Conservation (phyloP, 2,797 vertebrate species). For the Falco berigora region DNA sequence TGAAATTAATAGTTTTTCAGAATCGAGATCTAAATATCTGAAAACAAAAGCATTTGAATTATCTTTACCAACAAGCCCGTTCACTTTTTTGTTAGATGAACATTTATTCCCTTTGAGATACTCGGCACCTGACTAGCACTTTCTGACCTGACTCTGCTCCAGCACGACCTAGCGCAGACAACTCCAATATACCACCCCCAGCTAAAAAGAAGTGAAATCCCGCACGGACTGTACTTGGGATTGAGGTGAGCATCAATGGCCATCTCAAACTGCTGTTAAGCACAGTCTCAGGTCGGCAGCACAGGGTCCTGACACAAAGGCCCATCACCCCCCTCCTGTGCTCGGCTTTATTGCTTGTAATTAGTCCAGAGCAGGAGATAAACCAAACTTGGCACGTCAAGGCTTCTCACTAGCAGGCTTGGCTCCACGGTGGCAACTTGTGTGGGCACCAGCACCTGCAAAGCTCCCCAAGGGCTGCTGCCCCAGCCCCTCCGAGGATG, state of each 20-base stretch:
- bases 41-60: background rate
- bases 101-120: background rate
- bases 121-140: background rate
- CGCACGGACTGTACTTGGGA: background rate
- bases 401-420: background rate
- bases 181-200: background rate
- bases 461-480: background rate
- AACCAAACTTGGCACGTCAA: background rate
- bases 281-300: background rate
- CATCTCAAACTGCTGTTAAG: background rate
- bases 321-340: background rate
- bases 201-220: background rate
- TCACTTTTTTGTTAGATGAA: background rate
- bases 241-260: background rate
- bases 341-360: background rate
- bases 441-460: constrained; percentile 9
- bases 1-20: background rate
- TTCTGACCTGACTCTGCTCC: background rate
- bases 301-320: background rate
- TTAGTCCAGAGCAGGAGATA: background rate
- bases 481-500: background rate
- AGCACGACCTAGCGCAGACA: background rate
- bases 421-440: background rate
- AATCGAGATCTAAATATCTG: background rate
- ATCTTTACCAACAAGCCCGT: background rate